Conservation (phyloP, 1,140 invertebrate species). For the Stegodyphus dumicola region DNA sequence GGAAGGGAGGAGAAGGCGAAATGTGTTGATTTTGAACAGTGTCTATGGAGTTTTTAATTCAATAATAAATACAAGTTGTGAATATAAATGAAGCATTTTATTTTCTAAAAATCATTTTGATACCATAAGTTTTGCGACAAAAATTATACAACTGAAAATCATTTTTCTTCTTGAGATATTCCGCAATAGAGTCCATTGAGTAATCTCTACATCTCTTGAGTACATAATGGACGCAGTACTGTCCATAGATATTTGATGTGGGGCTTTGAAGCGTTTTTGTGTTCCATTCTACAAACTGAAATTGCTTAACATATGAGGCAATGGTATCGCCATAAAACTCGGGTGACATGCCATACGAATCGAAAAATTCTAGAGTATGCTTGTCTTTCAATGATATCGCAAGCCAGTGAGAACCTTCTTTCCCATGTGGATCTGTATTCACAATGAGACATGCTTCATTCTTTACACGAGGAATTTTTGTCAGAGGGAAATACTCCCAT, state of each 20-base stretch:
- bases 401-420: background rate
- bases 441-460: background rate
- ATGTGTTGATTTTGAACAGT: no score
- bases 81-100: background rate
- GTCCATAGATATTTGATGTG: conserved; percentile 7
- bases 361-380: conserved; percentile 2
- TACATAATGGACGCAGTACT: background rate
- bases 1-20: no score
- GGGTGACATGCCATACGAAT: background rate
- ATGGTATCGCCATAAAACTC: background rate
- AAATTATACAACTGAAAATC: conserved; percentile 8
- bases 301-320: background rate
- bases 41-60: no score
- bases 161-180: background rate
- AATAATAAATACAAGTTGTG: no score
- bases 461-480: no score
- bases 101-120: conserved; percentile 8
- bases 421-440: background rate
- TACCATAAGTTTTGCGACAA: background rate
- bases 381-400: background rate
- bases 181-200: background rate
- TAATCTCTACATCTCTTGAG: background rate
- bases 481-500: background rate
- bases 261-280: background rate
- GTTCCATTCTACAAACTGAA: background rate